phyloP scores from a whole-genome alignment of 2,113 vertebrate genomes.

The Burhinus oedicnemus region DNA sequence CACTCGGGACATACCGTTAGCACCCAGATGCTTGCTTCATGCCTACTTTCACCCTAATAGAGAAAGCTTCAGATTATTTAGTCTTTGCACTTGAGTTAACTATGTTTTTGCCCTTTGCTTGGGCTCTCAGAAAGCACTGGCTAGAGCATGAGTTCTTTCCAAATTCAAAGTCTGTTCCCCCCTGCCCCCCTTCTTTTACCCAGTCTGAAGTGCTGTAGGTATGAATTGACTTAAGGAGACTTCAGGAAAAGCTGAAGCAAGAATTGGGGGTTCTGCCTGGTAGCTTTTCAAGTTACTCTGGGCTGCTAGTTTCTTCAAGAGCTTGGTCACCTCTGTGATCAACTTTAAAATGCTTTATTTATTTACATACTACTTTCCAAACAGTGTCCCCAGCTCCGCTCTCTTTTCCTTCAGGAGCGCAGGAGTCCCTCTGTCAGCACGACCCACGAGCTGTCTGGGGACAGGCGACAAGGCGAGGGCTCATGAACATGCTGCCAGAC shows the following conservation, averaged over 20 bases:
- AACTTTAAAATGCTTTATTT: not conserved
- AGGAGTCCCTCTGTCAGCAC: not conserved
- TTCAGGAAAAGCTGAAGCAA: not conserved
- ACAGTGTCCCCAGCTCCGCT: not conserved
- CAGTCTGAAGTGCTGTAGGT: not conserved
- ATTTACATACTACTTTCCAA: not conserved
- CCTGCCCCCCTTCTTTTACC: not conserved
- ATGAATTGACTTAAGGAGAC: not conserved
- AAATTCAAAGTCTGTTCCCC: not conserved
- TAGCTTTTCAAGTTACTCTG: not conserved
- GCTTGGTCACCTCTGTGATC: not conserved
- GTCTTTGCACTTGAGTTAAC: not conserved
- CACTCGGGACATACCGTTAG: not conserved
- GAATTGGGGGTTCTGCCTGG: not conserved
- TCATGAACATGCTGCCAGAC: not conserved
- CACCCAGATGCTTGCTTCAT: not conserved
- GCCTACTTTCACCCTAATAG: not conserved
- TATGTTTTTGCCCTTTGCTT: not conserved
- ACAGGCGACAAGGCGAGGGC: accelerated
- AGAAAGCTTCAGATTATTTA: not conserved
- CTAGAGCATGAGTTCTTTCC: not conserved
- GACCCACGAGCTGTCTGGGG: not conserved
- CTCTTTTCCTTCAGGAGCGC: not conserved
- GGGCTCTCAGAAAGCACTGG: not conserved
- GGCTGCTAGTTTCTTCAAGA: not conserved